Base-by-base conservation (phyloP, 1,140 invertebrate species). In the Triops cancriformis region DNA sequence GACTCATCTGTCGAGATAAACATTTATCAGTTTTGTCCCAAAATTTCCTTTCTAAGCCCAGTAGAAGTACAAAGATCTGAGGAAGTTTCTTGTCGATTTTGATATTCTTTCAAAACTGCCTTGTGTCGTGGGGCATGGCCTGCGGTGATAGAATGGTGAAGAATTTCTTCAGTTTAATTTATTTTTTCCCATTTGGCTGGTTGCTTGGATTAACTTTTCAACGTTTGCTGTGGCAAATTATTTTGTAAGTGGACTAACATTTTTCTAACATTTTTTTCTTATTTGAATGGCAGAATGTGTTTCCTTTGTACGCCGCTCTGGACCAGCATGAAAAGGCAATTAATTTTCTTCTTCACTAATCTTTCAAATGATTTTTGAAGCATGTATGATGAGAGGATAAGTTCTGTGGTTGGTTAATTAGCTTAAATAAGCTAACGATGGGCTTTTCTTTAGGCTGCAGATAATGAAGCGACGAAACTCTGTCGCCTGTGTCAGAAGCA, bases 401-500 rank as follows among this genome's bases (percentile, higher is more conserved):
- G 18, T 28, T n/a, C 12, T n/a, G 41, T 77, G 73, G 14, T 14
- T 23, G 12, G 23, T 64, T 43, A 27, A 41, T 28, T 77, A 26
- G 11, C 23, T 7, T 31, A 18, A 18, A 64, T 18, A 14, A n/a
- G 51, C 14, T 64, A 64, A 64, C 18, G n/a, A 74, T 72, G n/a
- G 27, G 73, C 72, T 79, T 72, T 51, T 23, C 37, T 78, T 41
- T 77, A 81, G 80, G 78, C 79, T 79, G 78, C 75, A 28, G 76
- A 79, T 77, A 82, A 80, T 73, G 80, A 82, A 41, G 77, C 79
- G n/a, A 76, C 80, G n/a, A 81, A 78, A 64, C 73, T 82, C 37
- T 97, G 94, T 83, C 90, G 90, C 81, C 89, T 90, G 78, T 97
- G 95, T 84, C 87, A 88, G n/a, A 93, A 94, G 82, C 89, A 91